Conservation (phyloP, 2,888 invertebrate genomes). For the Diaphora mendica region DNA sequence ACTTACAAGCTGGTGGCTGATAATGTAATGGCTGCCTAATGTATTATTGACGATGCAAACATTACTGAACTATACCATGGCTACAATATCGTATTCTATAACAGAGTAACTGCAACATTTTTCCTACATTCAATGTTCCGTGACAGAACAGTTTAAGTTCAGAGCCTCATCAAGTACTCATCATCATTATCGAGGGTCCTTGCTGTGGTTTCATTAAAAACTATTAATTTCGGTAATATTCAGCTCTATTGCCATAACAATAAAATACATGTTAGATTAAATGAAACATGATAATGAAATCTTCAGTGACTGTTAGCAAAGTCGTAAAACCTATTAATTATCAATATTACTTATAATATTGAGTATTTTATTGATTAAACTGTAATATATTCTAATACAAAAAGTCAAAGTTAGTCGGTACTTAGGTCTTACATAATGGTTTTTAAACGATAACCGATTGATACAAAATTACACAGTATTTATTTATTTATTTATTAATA, state of each 20-base stretch:
- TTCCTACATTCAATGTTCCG: neutral
- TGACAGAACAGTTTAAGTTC: neutral
- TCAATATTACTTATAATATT: neutral
- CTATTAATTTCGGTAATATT: neutral
- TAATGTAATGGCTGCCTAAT: slow-evolving; percentile 11
- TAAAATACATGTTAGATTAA: neutral
- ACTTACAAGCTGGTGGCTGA: neutral
- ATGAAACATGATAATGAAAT: neutral
- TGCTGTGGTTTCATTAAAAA: neutral
- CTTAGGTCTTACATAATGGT: too few relatives aligned
- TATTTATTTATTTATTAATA: too few relatives aligned
- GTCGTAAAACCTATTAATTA: neutral
- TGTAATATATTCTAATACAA: too few relatives aligned
- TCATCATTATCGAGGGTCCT: neutral
- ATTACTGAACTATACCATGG: neutral
- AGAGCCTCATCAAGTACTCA: neutral
- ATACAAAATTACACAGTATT: too few relatives aligned
- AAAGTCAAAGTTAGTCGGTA: too few relatives aligned
- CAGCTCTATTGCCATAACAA: neutral
- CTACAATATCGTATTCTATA: neutral
- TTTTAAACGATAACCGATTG: too few relatives aligned
- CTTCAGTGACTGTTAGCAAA: neutral
- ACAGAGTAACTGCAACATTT: neutral
- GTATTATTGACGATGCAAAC: slow-evolving; percentile 11
- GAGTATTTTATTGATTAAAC: neutral